A percentile compares a stretch with the other conserved stretches of the same genome.
Evolutionary conservation across 2,888 invertebrate genomes (phyloP).

Genomic region (Eupithecia exiguata): DNA sequence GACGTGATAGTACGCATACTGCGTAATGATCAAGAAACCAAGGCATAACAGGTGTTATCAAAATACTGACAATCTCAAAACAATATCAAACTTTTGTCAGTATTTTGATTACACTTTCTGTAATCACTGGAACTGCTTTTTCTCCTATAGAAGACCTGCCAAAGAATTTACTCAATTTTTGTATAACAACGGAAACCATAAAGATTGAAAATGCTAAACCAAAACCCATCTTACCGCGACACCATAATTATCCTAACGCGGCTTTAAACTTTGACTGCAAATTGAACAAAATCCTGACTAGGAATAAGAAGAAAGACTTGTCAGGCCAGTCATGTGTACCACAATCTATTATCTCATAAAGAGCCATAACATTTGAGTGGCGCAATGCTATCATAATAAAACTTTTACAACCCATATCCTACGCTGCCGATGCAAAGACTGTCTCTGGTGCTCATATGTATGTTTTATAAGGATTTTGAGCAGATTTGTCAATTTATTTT

Average conservation of each 20-base stretch:
- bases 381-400: slow-evolving; percentile 50
- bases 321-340: slow-evolving; percentile 37
- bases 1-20: too few relatives aligned
- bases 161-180: background rate
- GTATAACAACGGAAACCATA: background rate
- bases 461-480: slow-evolving; percentile 17
- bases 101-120: too few relatives aligned
- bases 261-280: slow-evolving; percentile 23
- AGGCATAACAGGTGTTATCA: too few relatives aligned
- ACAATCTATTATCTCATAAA: slow-evolving; percentile 48
- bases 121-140: too few relatives aligned
- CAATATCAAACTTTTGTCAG: too few relatives aligned
- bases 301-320: slow-evolving; percentile 23
- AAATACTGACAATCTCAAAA: too few relatives aligned
- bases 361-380: slow-evolving; percentile 45
- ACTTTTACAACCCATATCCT: slow-evolving; percentile 46
- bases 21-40: too few relatives aligned
- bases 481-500: background rate
- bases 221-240: background rate
- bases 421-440: slow-evolving; percentile 26
- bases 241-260: background rate
- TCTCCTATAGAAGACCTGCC: too few relatives aligned
- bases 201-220: background rate
- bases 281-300: slow-evolving; percentile 14
- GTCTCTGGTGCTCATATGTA: slow-evolving; percentile 25